phyloP scores from a whole-genome alignment of 2,888 invertebrate genomes.

The Cephus nigrinus region DNA sequence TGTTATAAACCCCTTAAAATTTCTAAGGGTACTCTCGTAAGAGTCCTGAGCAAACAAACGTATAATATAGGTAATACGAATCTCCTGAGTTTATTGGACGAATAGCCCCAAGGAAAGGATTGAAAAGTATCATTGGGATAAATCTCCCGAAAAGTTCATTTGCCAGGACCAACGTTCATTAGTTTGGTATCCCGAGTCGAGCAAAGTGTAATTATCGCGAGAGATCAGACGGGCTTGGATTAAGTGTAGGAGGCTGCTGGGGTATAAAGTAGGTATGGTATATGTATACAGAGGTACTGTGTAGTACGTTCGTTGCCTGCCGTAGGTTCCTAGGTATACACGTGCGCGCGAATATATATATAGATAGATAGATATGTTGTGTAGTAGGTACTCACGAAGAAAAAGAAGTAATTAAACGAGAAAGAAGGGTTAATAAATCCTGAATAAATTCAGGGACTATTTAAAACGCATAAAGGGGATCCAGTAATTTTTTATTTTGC shows the following conservation, averaged over 20 bases:
- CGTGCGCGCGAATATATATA: too few relatives aligned
- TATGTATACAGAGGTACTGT: neutral
- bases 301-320: neutral
- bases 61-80: neutral
- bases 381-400: neutral
- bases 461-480: constrained; percentile 13
- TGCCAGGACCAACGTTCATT: neutral
- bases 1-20: neutral
- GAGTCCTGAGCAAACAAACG: neutral
- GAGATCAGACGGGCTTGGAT: neutral
- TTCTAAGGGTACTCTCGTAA: neutral
- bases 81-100: neutral
- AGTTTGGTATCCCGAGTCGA: neutral
- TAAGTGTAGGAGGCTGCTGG: neutral
- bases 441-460: constrained; percentile 11
- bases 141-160: neutral
- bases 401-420: constrained; percentile 13
- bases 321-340: neutral
- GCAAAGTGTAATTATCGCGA: constrained; percentile 5
- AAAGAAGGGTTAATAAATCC: constrained; percentile 4
- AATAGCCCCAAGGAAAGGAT: neutral
- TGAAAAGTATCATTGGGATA: neutral
- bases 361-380: neutral
- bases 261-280: neutral
- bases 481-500: neutral